Percentiles rank a stretch among this genome's conserved stretches.
Evolutionary conservation across 2,888 invertebrate genomes (phyloP).

Genomic region (Aleiodes testaceus): DNA sequence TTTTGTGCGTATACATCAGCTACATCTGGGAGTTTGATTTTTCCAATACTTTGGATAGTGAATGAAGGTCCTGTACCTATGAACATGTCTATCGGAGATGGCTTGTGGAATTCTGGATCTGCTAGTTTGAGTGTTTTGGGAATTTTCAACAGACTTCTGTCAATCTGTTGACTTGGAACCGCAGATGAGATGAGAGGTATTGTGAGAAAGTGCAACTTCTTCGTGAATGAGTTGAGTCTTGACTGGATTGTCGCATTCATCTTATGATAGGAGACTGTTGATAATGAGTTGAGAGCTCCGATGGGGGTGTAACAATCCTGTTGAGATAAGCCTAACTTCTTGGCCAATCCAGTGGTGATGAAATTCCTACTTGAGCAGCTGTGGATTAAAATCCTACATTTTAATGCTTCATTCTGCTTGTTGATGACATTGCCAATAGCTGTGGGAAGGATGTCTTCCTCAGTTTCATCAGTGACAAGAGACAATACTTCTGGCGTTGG

Average conservation of each 20-base stretch:
- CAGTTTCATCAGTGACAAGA: not conserved
- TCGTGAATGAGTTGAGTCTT: conserved; percentile 32
- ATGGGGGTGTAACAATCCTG: conserved; percentile 40
- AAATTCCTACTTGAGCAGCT: conserved; percentile 48
- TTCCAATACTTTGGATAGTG: not conserved
- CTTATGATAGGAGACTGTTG: conserved; percentile 30
- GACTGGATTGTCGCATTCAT: conserved; percentile 41
- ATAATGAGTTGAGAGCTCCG: conserved; percentile 39
- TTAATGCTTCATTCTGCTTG: not conserved
- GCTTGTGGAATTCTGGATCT: conserved; percentile 44
- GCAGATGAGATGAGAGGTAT: conserved; percentile 40
- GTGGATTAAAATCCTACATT: conserved; percentile 39
- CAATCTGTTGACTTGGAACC: conserved; percentile 39
- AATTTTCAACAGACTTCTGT: conserved; percentile 7
- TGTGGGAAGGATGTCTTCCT: not conserved
- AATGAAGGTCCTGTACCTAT: conserved; percentile 42
- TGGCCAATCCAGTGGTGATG: conserved; percentile 46
- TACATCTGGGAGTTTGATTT: not conserved
- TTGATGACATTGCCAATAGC: not conserved
- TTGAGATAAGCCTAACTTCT: conserved; percentile 36
- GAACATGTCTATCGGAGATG: conserved; percentile 47
- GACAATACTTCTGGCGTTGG: not conserved
- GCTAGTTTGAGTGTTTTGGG: conserved; percentile 39
- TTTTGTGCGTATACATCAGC: not conserved
- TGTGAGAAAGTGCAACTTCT: conserved; percentile 41